Evolutionary conservation across 2,797 vertebrate species (phyloP), one percentile per base, ranked within the genome.

Genomic region (Sebastolobus alascanus): DNA sequence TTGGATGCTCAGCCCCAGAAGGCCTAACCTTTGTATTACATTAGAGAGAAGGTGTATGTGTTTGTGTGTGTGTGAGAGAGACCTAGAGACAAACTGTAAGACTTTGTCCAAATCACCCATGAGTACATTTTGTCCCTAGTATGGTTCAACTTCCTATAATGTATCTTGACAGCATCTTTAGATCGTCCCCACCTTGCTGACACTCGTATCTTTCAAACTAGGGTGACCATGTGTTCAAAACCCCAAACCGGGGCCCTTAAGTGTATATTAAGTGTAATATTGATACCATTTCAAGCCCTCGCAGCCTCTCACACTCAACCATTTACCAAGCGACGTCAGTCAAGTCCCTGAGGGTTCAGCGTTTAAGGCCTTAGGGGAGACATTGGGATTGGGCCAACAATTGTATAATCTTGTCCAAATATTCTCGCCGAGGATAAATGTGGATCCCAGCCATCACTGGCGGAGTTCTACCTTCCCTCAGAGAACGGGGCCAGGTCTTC

Each of bases 401-500:
- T 60, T 61, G 13, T 52, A 0, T 68, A 65, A 55, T 60, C 63
- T 40, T 35, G 25, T 82, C 52, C 67, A 71, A 35, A 79, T 71
- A 31, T 55, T 73, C 46, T 67, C 8, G 2, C 68, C 5, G 69
- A 50, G 75, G 71, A 69, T 73, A 38, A 80, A 64, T 56, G 56
- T 52, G 64, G 71, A 69, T 69, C 35, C 16, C 76, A 18, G 73
- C 73, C 61, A 40, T 64, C 67, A 2, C 27, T 70, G 63, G 54
- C 86, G 54, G 79, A 66, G 56, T 65, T 68, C 1, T 31, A 35
- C 56, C 84, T 82, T 89, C 43, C 66, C 61, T 83, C 73, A 20
- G 70, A 84, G 85, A 91, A 88, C 13, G 37, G 63, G 92, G 90
- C 75, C 88, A 90, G 88, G 85, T 78, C 83, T 84, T 69, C 79